Conservation (phyloP, 2,888 invertebrate genomes). For the Meta bourneti region DNA sequence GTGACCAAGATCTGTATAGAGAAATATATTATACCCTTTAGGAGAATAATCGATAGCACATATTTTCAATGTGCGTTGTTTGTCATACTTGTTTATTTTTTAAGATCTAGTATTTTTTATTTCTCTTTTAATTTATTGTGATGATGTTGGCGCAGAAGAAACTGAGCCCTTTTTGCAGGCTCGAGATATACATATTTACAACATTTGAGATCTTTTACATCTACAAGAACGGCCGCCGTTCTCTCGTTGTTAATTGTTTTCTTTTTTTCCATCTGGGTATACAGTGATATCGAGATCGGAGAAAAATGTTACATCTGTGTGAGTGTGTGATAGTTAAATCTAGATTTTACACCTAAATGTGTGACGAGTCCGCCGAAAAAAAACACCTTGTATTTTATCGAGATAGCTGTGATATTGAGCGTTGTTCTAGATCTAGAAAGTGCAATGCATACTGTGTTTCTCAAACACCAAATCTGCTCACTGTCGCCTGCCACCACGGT, state of each 20-base stretch:
- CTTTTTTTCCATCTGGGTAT: conserved; percentile 73
- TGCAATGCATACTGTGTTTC: conserved; percentile 70
- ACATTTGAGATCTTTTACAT: conserved; percentile 76
- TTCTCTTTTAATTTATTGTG: conserved; percentile 72
- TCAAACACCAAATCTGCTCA: conserved; percentile 72
- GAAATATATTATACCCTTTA: conserved; percentile 66
- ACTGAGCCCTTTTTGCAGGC: conserved; percentile 69
- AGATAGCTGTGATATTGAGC: conserved; percentile 76
- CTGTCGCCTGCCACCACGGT: conserved; percentile 40
- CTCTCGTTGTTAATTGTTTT: conserved; percentile 59
- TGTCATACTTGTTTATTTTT: conserved; percentile 74
- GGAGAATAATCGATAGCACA: conserved; percentile 67
- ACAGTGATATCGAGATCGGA: conserved; percentile 69
- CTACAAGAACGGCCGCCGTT: conserved; percentile 61
- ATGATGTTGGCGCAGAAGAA: conserved; percentile 48
- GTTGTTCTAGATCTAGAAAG: conserved; percentile 74
- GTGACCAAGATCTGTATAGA: conserved; percentile 69
- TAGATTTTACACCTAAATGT: conserved; percentile 71
- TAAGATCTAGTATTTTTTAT: conserved; percentile 76
- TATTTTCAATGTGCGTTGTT: conserved; percentile 76
- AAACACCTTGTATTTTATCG: conserved; percentile 74
- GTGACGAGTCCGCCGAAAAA: conserved; percentile 65
- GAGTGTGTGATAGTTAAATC: conserved; percentile 69
- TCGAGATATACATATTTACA: conserved; percentile 74
- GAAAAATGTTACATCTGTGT: conserved; percentile 73